Evolutionary conservation across 2,797 vertebrate genomes (phyloP), one percentile per base, ranked within the genome.

Genomic region (Ceryle rudis): DNA sequence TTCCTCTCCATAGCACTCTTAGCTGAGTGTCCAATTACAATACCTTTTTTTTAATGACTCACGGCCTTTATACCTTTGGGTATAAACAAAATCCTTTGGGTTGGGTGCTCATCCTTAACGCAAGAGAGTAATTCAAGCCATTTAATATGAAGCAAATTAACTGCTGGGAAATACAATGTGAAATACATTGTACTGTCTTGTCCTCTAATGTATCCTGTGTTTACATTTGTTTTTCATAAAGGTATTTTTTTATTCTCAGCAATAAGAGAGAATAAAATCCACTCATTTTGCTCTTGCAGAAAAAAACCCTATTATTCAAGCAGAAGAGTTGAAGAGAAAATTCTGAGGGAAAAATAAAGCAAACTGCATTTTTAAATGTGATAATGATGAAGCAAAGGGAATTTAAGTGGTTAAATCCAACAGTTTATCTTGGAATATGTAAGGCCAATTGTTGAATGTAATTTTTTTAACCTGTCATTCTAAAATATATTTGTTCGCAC

Each of bases 401-500:
- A 46, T 69, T 44, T 28, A 80, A 18, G 28, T 67, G 6, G 10
- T 33, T 84, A 25, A 86, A 83, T 90, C 23, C 23, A 74, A 62
- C 11, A 72, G 16, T 60, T 90, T 69, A 75, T 22, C 35, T 77
- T 77, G n/a, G 33, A 75, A 51, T 19, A 0, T 47, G 4, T 80
- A 69, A 67, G 17, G 35, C 3, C 15, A 83, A 47, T 29, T 80
- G 20, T 10, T 54, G 9, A 85, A 60, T 46, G 35, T 5, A 51
- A 14, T 21, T 73, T 90, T 78, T 91, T 77, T 95, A 67, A 64
- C 22, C 11, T 75, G 37, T 61, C 41, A n/a, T 85, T 96, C 93
- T 62, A 81, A 96, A 95, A 94, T 90, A 79, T 49, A 22, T 33
- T 83, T 90, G 26, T 71, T 93, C 23, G 3, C 80, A 79, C 11